These are phyloP conservation scores for Cancer borealis DNA, from an alignment of 2,888 invertebrate genomes.

Conservation along the genomic window DNA sequence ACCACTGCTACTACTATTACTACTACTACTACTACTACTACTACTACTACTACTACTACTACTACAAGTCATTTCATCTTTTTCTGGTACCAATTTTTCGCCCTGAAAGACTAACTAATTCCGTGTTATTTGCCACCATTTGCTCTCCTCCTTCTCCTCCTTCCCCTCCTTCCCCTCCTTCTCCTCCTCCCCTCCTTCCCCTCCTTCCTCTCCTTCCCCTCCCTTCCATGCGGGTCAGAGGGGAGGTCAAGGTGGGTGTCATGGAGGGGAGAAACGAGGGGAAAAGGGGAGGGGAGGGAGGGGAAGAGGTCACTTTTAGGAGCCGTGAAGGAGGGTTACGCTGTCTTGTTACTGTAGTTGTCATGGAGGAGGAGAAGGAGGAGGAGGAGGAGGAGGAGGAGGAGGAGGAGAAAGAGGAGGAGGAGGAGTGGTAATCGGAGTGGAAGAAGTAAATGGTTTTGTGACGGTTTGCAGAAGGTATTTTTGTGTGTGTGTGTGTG, in stretches of 20 bases:
- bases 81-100: background rate
- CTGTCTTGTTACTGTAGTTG: background rate
- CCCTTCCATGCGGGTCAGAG: background rate
- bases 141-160: background rate
- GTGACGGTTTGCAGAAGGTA: background rate
- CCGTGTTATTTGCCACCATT: background rate
- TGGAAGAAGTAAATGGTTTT: background rate
- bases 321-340: background rate
- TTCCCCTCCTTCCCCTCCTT: too few species aligned
- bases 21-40: too few species aligned
- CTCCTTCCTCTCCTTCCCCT: background rate
- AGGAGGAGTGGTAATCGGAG: background rate
- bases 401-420: background rate
- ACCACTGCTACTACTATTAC: too few species aligned
- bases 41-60: too few species aligned
- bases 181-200: background rate
- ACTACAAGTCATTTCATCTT: background rate
- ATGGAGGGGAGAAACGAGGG: background rate
- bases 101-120: background rate
- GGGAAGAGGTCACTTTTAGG: background rate
- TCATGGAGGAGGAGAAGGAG: background rate
- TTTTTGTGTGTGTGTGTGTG: background rate
- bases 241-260: background rate
- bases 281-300: background rate
- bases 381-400: constrained; percentile 37